A percentile compares a stretch with the other conserved stretches of the same genome.
Conservation (phyloP, 2,888 invertebrate species). For the Sylvicola cinctus region DNA sequence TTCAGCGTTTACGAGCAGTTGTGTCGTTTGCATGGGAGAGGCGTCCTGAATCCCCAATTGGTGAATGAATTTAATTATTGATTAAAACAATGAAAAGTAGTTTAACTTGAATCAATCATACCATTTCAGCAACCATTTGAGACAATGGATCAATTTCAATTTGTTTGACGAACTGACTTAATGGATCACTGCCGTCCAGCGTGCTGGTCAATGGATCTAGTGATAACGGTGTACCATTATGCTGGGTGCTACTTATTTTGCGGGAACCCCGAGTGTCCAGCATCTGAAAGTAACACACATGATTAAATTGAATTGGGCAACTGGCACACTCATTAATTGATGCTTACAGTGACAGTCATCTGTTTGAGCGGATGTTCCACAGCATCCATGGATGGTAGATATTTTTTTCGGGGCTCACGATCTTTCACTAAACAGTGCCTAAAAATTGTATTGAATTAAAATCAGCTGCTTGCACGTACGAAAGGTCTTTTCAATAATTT, state of each 20-base stretch:
- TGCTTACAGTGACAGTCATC: slow-evolving; percentile 25
- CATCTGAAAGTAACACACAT: slow-evolving; percentile 20
- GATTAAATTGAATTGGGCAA: background rate
- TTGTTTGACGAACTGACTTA: slow-evolving; percentile 44
- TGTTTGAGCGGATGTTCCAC: slow-evolving; percentile 38
- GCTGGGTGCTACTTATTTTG: slow-evolving; percentile 24
- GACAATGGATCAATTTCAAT: slow-evolving; percentile 40
- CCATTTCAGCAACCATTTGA: slow-evolving; percentile 31
- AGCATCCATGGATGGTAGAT: slow-evolving; percentile 11
- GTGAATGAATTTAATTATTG: background rate
- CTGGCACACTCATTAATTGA: no score
- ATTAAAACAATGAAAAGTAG: no score
- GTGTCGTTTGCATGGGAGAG: background rate
- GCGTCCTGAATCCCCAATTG: background rate
- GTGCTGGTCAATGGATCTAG: slow-evolving; percentile 32
- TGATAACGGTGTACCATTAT: slow-evolving; percentile 22
- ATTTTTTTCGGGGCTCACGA: slow-evolving; percentile 1
- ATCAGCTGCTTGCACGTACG: no score
- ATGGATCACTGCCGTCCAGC: slow-evolving; percentile 51
- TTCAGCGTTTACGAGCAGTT: slow-evolving; percentile 19
- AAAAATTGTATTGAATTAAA: no score
- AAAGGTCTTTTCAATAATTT: no score
- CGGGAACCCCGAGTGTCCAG: slow-evolving; percentile 29
- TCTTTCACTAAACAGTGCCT: slow-evolving; percentile 2
- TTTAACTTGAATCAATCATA: no score